These are phyloP conservation scores for Plagodis pulveraria DNA, from an alignment of 2,888 invertebrate genomes.

Conservation along the genomic window DNA sequence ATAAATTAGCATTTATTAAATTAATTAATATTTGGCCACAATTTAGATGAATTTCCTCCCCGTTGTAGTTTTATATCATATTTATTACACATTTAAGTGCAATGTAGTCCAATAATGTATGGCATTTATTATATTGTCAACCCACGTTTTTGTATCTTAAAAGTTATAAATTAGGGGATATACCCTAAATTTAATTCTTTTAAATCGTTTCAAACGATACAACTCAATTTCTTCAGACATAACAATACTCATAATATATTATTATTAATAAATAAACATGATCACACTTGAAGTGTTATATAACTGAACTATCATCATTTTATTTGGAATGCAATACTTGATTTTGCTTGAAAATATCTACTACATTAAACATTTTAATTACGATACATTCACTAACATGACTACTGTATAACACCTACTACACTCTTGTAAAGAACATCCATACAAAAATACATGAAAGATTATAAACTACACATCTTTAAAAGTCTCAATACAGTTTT, in stretches of 20 bases:
- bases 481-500: slow-evolving; percentile 16
- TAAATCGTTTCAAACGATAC: slow-evolving; percentile 63
- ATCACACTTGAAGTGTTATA: slow-evolving; percentile 23
- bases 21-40: slow-evolving; percentile 42
- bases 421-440: slow-evolving; percentile 49
- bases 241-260: neutral
- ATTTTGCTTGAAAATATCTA: slow-evolving; percentile 29
- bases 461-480: slow-evolving; percentile 37
- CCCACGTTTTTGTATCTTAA: no score
- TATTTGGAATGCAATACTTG: slow-evolving; percentile 61
- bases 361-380: slow-evolving; percentile 28
- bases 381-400: slow-evolving; percentile 54
- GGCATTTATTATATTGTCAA: no score
- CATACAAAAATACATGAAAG: slow-evolving; percentile 68
- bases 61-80: slow-evolving; percentile 37
- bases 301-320: slow-evolving; percentile 24
- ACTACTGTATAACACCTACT: slow-evolving; percentile 38
- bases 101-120: neutral
- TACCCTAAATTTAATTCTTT: slow-evolving; percentile 14
- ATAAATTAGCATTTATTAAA: slow-evolving; percentile 10
- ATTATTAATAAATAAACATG: slow-evolving; percentile 9
- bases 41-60: slow-evolving; percentile 51
- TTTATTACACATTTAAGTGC: slow-evolving; percentile 20
- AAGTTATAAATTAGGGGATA: no score
- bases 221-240: slow-evolving; percentile 12